Conservation (phyloP, 2,888 invertebrate genomes). For the Aphidoletes aphidimyza region DNA sequence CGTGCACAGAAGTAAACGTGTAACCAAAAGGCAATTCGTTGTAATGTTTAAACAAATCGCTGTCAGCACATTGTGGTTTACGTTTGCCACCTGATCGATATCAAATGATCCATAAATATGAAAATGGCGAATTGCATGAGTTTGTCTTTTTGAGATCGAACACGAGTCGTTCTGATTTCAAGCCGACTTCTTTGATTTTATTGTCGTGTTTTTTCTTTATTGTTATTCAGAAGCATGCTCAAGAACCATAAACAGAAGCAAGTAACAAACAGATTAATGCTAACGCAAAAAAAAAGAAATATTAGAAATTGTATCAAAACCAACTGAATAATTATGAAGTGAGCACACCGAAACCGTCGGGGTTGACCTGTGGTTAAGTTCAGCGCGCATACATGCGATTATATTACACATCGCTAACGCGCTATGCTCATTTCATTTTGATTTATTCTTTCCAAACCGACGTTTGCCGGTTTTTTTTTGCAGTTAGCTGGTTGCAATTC, state of each 20-base stretch:
- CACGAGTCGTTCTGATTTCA: too few species aligned
- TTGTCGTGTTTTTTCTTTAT: background rate
- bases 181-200: background rate
- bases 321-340: constrained; percentile 47
- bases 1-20: too few species aligned
- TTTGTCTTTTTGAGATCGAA: too few species aligned
- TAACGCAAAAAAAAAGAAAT: background rate
- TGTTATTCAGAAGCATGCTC: background rate
- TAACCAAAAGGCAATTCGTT: too few species aligned
- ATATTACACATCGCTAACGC: constrained; percentile 38
- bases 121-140: too few species aligned
- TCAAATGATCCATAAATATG: constrained; percentile 15
- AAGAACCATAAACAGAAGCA: constrained; percentile 15
- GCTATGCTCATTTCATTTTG: constrained; percentile 13
- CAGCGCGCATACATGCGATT: constrained; percentile 54
- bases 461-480: too few species aligned
- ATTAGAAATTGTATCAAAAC: background rate
- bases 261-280: background rate
- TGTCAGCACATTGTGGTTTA: background rate
- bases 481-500: constrained; percentile 29
- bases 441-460: background rate
- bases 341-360: constrained; percentile 56
- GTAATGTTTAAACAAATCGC: background rate
- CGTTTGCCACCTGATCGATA: constrained; percentile 6
- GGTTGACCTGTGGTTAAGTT: constrained; percentile 56